A percentile compares a stretch with the other conserved stretches of the same genome.
These are phyloP conservation scores for Orycteropus afer DNA, from an alignment of 2,113 vertebrate genomes.

Conservation along the genomic window DNA sequence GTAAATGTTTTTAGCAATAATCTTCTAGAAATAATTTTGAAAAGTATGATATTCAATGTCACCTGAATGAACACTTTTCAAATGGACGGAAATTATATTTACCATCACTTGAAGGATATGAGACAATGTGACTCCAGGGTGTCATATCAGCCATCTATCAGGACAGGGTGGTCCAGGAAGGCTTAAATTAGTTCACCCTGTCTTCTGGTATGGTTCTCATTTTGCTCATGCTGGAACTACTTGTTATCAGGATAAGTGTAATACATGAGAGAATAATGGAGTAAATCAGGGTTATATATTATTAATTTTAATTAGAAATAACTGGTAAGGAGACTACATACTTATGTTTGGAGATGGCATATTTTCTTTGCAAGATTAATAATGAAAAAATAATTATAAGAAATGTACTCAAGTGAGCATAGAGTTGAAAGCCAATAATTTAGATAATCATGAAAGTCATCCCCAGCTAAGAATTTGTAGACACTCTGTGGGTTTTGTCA, in stretches of 20 bases:
- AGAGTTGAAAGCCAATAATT: neutral
- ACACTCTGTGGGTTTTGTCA: neutral
- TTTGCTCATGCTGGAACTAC: neutral
- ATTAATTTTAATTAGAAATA: neutral
- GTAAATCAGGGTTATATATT: neutral
- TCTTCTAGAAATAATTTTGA: neutral
- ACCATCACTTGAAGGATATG: neutral
- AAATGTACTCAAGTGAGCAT: neutral
- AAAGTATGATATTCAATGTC: neutral
- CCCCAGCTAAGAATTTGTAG: neutral
- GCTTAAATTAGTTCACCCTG: neutral
- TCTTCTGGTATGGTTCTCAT: neutral
- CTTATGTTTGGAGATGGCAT: neutral
- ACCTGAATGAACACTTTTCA: neutral
- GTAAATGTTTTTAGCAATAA: neutral
- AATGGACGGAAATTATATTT: conserved; percentile 13
- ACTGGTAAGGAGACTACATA: neutral
- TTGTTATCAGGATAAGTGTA: neutral
- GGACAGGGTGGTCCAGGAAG: no score
- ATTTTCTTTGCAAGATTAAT: neutral
- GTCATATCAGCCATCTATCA: neutral
- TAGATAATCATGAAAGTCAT: neutral
- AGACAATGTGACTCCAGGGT: neutral
- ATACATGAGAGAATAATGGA: neutral
- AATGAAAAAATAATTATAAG: neutral